Percentiles rank a stretch among this genome's conserved stretches.
phyloP scores from a whole-genome alignment of 2,888 invertebrate genomes.

The Fragum fragum region DNA sequence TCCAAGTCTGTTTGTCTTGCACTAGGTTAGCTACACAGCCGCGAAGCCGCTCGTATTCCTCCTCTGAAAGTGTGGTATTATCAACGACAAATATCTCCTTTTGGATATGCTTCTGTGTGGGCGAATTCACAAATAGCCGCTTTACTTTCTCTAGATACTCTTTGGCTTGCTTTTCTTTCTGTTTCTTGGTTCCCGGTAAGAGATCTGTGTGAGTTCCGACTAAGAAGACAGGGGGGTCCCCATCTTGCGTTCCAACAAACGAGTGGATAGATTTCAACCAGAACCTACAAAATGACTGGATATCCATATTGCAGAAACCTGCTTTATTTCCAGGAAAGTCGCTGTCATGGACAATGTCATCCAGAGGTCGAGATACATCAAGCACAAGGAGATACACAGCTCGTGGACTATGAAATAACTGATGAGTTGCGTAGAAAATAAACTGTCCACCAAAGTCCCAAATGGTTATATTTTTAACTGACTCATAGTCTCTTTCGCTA shows the following conservation, averaged over 20 bases:
- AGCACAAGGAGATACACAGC: constrained; percentile 30
- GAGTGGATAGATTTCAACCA: constrained; percentile 46
- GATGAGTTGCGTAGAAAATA: constrained; percentile 42
- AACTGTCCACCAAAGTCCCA: constrained; percentile 46
- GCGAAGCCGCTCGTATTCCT: not conserved
- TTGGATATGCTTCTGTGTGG: constrained; percentile 47
- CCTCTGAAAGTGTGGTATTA: not conserved
- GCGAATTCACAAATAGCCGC: constrained; percentile 32
- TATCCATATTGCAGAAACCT: constrained; percentile 5
- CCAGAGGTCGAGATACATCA: constrained; percentile 8
- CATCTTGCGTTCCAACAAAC: constrained; percentile 38
- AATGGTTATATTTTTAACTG: not conserved
- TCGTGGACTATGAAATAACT: constrained; percentile 31
- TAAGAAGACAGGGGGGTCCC: constrained; percentile 42
- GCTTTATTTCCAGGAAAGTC: constrained; percentile 14
- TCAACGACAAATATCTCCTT: constrained; percentile 27
- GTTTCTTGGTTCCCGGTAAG: constrained; percentile 10
- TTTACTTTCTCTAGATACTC: constrained; percentile 30
- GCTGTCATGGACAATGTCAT: constrained; percentile 8
- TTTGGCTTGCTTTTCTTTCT: constrained; percentile 11
- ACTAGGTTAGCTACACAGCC: constrained; percentile 2
- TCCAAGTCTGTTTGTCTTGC: constrained; percentile 4
- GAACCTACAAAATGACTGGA: constrained; percentile 30
- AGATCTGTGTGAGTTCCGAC: constrained; percentile 49
- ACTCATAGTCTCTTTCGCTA: not conserved